These are phyloP conservation scores for Lagenorhynchus albirostris DNA, from an alignment of 2,113 vertebrate genomes.

Conservation along the genomic window DNA sequence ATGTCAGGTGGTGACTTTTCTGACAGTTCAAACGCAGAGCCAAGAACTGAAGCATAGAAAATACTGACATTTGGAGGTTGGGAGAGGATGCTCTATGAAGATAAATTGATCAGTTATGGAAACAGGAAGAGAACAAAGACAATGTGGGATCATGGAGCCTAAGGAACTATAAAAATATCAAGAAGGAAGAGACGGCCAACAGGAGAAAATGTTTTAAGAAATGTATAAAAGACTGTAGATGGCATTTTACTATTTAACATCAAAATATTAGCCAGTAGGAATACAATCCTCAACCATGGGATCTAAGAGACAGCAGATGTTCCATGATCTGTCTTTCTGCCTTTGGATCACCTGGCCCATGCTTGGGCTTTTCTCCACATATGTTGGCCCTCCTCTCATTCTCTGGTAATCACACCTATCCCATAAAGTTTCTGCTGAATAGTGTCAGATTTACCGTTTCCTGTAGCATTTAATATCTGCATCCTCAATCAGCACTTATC, in stretches of 20 bases:
- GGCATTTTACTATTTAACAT: slow-evolving; percentile 39
- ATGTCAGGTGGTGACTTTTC: background rate
- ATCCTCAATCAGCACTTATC: slow-evolving; percentile 21
- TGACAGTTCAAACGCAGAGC: background rate
- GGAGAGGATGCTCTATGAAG: background rate
- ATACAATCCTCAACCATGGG: background rate
- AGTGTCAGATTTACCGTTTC: slow-evolving; percentile 50
- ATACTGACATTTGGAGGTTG: background rate
- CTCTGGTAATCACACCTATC: background rate
- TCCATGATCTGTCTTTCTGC: slow-evolving; percentile 17
- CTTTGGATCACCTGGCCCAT: background rate
- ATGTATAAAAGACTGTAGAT: background rate
- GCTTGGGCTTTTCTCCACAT: background rate
- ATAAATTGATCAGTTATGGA: background rate
- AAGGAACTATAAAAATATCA: background rate
- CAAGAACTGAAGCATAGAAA: background rate
- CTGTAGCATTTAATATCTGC: slow-evolving; percentile 36
- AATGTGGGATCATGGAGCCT: background rate
- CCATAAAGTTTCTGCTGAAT: background rate
- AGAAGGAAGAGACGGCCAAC: background rate
- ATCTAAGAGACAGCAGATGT: slow-evolving; percentile 48
- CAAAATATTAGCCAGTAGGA: slow-evolving; percentile 19
- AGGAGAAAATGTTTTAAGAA: background rate
- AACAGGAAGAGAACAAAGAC: background rate
- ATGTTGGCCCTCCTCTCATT: background rate